Conservation (phyloP, 2,113 vertebrate species). For the Hystrix brachyura region DNA sequence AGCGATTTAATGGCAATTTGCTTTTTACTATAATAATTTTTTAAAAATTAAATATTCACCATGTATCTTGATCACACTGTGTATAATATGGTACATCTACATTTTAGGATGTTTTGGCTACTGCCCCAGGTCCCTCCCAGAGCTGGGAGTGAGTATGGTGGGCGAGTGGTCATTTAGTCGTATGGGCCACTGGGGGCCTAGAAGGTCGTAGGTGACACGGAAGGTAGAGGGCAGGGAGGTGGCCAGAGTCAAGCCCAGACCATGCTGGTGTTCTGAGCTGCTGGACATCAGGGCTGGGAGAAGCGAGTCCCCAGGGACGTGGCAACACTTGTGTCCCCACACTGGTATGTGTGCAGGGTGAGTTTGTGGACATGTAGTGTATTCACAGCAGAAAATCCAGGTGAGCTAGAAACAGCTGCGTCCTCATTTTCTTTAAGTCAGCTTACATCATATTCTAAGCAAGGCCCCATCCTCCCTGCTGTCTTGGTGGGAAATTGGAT, state of each 20-base stretch:
- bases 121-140: too few species aligned
- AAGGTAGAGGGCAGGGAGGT: not conserved
- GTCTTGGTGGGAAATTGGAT: not conserved
- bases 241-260: accelerated
- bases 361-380: not conserved
- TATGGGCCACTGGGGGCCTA: not conserved
- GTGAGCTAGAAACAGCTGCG: not conserved
- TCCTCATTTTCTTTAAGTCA: not conserved
- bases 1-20: not conserved
- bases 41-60: not conserved
- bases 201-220: not conserved
- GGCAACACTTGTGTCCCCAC: not conserved
- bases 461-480: not conserved
- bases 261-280: not conserved
- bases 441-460: not conserved
- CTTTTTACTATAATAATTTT: not conserved
- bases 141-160: not conserved
- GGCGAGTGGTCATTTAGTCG: not conserved
- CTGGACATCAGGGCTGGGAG: not conserved
- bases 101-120: not conserved
- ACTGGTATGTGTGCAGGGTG: accelerated
- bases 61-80: not conserved
- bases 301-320: not conserved
- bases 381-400: not conserved
- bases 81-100: not conserved